Conservation (phyloP, 2,797 vertebrate species). For the Spinibarbus caldwelli region DNA sequence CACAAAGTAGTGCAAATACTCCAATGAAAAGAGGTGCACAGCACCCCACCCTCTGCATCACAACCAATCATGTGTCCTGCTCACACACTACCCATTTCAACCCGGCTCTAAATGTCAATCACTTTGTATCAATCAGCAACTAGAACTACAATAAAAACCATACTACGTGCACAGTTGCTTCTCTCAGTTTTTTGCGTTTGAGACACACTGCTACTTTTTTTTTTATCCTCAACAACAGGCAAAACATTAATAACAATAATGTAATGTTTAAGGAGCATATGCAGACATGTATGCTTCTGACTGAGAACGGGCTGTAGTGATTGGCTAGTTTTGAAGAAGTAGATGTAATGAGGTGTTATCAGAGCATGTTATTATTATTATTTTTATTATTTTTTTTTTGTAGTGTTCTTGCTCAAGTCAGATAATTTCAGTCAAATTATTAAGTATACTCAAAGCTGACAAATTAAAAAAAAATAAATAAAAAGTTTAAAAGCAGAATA, state of each 20-base stretch:
- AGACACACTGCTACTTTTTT: background rate
- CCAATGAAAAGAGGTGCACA: constrained; percentile 40
- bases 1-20: background rate
- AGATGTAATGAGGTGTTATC: background rate
- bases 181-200: background rate
- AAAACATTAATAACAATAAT: background rate
- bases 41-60: constrained; percentile 27
- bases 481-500: background rate
- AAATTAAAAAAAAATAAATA: background rate
- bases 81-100: constrained; percentile 12
- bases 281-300: background rate
- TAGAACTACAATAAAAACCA: background rate
- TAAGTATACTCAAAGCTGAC: background rate
- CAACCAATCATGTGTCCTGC: constrained; percentile 3
- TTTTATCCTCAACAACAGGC: background rate
- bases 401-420: background rate
- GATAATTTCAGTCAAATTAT: background rate
- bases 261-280: background rate
- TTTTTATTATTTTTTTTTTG: too few relatives aligned
- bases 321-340: background rate
- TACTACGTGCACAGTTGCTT: background rate
- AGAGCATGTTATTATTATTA: too few relatives aligned
- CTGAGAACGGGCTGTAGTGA: background rate
- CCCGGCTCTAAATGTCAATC: background rate
- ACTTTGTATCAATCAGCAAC: background rate